A percentile compares a stretch with the other conserved stretches of the same genome.
Conservation (phyloP, 2,888 invertebrate species). For the Apotomis capreana region DNA sequence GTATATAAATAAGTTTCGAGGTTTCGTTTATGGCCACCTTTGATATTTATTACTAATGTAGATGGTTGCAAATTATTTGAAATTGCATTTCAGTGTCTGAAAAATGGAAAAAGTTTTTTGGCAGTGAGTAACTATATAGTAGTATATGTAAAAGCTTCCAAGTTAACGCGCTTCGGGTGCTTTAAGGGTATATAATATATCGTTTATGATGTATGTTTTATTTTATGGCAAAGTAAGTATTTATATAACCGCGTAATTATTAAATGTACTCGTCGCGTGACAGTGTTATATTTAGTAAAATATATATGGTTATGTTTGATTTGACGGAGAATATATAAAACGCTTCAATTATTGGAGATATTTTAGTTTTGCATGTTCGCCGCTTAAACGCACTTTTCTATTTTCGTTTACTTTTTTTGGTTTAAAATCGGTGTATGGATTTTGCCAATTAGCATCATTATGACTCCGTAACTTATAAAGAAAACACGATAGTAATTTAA, state of each 20-base stretch:
- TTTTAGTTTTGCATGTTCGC: conserved; percentile 34
- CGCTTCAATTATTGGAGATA: neutral
- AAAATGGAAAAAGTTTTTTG: conserved; percentile 81
- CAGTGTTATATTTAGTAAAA: conserved; percentile 35
- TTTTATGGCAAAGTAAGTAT: conserved; percentile 44
- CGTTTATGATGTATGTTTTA: conserved; percentile 45
- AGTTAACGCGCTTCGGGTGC: conserved; percentile 44
- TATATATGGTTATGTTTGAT: neutral
- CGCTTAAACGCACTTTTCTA: conserved; percentile 23
- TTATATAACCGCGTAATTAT: conserved; percentile 30
- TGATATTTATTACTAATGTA: conserved; percentile 50
- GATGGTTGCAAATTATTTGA: conserved; percentile 73
- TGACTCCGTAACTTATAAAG: neutral
- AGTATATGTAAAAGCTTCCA: conserved; percentile 66
- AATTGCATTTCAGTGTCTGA: conserved; percentile 82
- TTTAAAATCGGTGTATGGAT: neutral
- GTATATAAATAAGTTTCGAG: conserved; percentile 18
- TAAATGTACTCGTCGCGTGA: conserved; percentile 45
- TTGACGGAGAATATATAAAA: neutral
- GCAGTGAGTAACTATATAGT: conserved; percentile 78
- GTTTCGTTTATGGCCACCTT: conserved; percentile 14
- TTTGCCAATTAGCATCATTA: neutral
- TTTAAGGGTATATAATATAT: conserved; percentile 27
- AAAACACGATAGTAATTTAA: neutral
- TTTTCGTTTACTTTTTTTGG: conserved; percentile 1